Evolutionary conservation across 1,140 invertebrate species (phyloP), one percentile per base, ranked within the genome.

Genomic region (Calephelis virginiensis): DNA sequence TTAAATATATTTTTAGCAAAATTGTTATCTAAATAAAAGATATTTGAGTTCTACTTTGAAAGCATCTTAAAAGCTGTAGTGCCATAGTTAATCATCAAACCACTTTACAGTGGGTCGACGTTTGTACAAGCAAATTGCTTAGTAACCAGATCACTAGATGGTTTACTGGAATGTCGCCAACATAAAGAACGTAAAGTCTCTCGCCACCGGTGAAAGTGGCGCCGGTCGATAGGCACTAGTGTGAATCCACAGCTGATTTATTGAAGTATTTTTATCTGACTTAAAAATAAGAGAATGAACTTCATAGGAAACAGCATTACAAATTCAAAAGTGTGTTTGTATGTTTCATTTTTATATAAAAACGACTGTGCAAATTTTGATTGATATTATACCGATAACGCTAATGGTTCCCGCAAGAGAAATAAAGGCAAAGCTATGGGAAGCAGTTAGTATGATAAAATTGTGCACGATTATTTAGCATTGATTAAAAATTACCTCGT

Each of bases 131-230:
- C 28, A 28, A 68, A 70, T 49, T 17, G 63, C 69, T 70, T 73
- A 76, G 76, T 75, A 75, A 78, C 78, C 68, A 64, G 62, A 67
- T 71, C 61, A 66, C 53, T 66, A 50, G 71, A 66, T 67, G 60
- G 67, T 53, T 64, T 66, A n/a, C 76, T 81, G 78, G 78, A 77
- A 64, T 64, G 63, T 67, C 74, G 83, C 85, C 86, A 87, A 89
- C 85, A 81, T 77, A 80, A 83, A 84, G 76, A 80, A 76, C 66
- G 68, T 67, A 67, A 59, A 50, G 76, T 64, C 75, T 74, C 63
- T 71, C 75, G 71, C 71, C 65, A 67, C 62, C 68, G 74, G 83
- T 73, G 78, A 85, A 85, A 85, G 79, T 83, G 80, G 72, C 74
- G 64, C 64, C 78, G 78, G 83, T 89, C 86, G 78, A 89, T 86